Base-by-base conservation (phyloP, 2,888 invertebrate genomes). In the Selenia dentaria region DNA sequence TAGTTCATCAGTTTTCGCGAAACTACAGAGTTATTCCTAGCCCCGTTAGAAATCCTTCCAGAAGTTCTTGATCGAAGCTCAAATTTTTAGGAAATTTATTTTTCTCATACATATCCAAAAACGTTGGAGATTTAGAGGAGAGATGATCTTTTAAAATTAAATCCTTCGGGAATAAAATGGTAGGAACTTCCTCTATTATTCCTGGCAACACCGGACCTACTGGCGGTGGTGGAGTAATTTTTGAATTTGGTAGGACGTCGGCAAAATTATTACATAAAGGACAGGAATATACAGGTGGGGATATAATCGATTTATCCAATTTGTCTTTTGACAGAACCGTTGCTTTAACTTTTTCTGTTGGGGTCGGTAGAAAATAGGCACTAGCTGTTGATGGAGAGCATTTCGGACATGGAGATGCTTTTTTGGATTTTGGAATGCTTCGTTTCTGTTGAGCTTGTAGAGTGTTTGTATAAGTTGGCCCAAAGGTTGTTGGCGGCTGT, bases 1-100 rank as follows among this genome's bases (percentile, higher is more conserved):
- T n/a, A n/a, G n/a, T n/a, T n/a, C n/a, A n/a, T n/a, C n/a, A n/a
- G n/a, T n/a, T n/a, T n/a, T n/a, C n/a, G n/a, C n/a, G n/a, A 54
- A 14, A 25, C 10, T 29, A 36, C 1, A 24, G 16, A 8, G 29
- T 31, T 11, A 62, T 25, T 14, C 71, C 74, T 24, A 75, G 51
- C 1, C 74, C 68, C 14, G 60, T 40, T 22, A 75, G 55, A 54
- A 75, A 75, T 1, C 74, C 72, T 25, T 66, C 40, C 2, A 75
- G 47, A 12, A 75, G 39, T 3, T 73, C 74, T 53, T 67, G 54
- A 51, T 74, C 74, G 42, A 68, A 73, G 8, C 61, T 62, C 43
- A 64, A 64, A 22, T 68, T 54, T 5, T 50, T 55, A 0, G 56
- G 44, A 4, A 51, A 35, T 24, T 59, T 48, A 5, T 51, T 32